A percentile compares a stretch with the other conserved stretches of the same genome.
These are phyloP conservation scores for Nineta flava DNA, from an alignment of 2,888 invertebrate species.

Conservation along the genomic window DNA sequence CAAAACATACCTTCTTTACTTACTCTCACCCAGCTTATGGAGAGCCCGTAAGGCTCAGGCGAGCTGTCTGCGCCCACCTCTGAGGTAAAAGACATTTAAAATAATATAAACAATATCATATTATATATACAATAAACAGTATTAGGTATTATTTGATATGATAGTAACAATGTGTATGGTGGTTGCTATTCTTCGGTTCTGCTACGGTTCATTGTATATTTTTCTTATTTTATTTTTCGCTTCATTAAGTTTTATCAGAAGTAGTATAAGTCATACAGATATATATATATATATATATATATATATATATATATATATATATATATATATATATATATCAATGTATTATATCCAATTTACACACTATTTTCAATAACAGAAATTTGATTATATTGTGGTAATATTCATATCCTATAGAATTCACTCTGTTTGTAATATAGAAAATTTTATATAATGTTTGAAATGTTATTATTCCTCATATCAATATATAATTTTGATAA, in stretches of 20 bases:
- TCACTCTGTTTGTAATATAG: too few relatives aligned
- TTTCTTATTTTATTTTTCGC: not conserved
- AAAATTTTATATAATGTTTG: too few relatives aligned
- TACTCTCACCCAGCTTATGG: too few relatives aligned
- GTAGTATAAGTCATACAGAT: not conserved
- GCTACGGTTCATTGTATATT: not conserved
- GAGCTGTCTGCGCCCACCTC: too few relatives aligned
- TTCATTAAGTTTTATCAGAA: constrained; percentile 1
- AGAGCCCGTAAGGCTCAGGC: too few relatives aligned
- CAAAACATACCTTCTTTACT: too few relatives aligned
- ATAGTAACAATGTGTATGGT: not conserved
- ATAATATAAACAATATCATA: not conserved
- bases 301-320: not conserved
- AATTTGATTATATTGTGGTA: not conserved
- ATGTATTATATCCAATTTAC: not conserved
- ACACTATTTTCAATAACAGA: not conserved
- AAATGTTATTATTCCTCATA: too few relatives aligned
- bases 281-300: constrained; percentile 4
- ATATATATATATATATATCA: not conserved
- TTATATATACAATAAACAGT: not conserved
- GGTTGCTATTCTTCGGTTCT: too few relatives aligned
- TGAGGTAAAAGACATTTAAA: too few relatives aligned
- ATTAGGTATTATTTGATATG: not conserved
- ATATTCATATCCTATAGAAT: too few relatives aligned
- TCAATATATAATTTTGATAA: too few relatives aligned